A percentile compares a stretch with the other conserved stretches of the same genome.
These are phyloP conservation scores for Aricia artaxerxes DNA, from an alignment of 2,888 invertebrate species.

Conservation along the genomic window DNA sequence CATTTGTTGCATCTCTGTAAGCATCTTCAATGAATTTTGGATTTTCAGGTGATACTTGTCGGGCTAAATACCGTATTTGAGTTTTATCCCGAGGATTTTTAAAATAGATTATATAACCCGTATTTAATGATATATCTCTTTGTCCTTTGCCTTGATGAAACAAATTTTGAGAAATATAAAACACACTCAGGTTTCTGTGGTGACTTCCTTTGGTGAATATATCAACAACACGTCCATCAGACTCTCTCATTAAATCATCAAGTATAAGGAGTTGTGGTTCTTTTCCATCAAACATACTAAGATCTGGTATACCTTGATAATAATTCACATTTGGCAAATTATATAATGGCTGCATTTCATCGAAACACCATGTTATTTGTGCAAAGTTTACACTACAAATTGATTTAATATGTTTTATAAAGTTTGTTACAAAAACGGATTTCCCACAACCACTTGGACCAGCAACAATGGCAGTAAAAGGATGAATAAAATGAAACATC, in stretches of 20 bases:
- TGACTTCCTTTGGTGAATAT: slow-evolving; percentile 32
- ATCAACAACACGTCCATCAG: slow-evolving; percentile 42
- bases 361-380: slow-evolving; percentile 39
- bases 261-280: slow-evolving; percentile 44
- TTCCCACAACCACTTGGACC: slow-evolving; percentile 43
- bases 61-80: slow-evolving; percentile 18
- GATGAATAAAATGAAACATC: slow-evolving; percentile 37
- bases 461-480: too few relatives aligned
- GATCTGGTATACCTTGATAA: slow-evolving; percentile 45
- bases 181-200: slow-evolving; percentile 32
- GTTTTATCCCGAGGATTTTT: background rate
- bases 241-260: slow-evolving; percentile 39
- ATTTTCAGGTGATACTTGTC: slow-evolving; percentile 27
- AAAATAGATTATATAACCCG: too few relatives aligned
- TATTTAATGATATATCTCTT: too few relatives aligned
- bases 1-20: slow-evolving; percentile 36
- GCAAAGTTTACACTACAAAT: slow-evolving; percentile 26
- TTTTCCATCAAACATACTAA: slow-evolving; percentile 45
- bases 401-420: slow-evolving; percentile 31
- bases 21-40: slow-evolving; percentile 31
- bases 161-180: background rate
- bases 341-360: slow-evolving; percentile 35
- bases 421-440: slow-evolving; percentile 38
- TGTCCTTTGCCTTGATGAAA: slow-evolving; percentile 23
- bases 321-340: slow-evolving; percentile 43